Conservation (phyloP, 2,888 invertebrate genomes). For the Drosophila melanosoma region DNA sequence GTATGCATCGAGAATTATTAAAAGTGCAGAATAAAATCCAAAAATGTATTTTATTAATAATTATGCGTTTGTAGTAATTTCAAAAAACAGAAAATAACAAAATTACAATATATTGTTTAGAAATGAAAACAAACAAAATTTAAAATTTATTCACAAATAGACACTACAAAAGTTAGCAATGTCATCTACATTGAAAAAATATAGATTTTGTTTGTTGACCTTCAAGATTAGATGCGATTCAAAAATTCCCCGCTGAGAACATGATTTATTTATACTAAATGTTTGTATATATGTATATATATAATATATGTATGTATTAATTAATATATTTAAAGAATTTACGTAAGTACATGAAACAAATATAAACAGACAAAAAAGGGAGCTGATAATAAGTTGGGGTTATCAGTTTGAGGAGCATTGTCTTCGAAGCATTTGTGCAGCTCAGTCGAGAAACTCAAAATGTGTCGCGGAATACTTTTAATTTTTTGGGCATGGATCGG, state of each 20-base stretch:
- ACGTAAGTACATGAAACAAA: not conserved
- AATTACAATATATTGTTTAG: not conserved
- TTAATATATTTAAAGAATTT: not conserved
- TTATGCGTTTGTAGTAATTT: not conserved
- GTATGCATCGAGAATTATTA: not conserved
- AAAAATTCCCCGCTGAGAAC: not conserved
- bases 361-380: conserved; percentile 7
- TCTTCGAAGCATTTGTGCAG: not conserved
- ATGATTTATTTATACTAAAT: not conserved
- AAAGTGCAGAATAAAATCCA: not conserved
- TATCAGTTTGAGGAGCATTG: conserved; percentile 14
- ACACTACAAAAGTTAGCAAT: not conserved
- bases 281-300: not conserved
- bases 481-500: conserved; percentile 1
- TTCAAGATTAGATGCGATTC: not conserved
- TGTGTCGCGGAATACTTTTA: conserved; percentile 19
- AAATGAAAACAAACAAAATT: not conserved
- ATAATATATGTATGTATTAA: not conserved
- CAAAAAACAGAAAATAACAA: not conserved
- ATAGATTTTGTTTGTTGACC: not conserved
- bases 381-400: conserved; percentile 24
- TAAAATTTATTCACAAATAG: not conserved
- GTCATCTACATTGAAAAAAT: not conserved
- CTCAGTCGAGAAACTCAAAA: conserved; percentile 4
- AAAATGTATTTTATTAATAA: not conserved